phyloP scores from a whole-genome alignment of 1,140 invertebrate species.

The Heliconius himera region DNA sequence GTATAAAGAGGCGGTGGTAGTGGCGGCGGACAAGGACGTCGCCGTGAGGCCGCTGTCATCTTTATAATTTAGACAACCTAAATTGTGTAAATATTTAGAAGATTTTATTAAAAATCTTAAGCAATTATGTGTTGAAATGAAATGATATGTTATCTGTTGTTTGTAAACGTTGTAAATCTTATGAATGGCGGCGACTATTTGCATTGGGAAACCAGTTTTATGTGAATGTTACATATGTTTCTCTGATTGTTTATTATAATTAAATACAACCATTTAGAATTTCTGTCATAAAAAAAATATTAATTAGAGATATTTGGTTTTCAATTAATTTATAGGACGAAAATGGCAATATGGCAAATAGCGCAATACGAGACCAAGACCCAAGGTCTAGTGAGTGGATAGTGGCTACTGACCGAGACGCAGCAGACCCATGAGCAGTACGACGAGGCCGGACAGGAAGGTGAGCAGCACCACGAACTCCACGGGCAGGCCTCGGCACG shows the following conservation, averaged over 20 bases:
- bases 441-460: conserved; percentile 90
- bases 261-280: neutral
- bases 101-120: conserved; percentile 5
- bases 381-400: neutral
- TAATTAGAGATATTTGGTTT: neutral
- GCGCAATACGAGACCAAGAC: neutral
- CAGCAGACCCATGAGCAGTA: conserved; percentile 90
- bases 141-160: conserved; percentile 27
- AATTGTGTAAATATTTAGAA: conserved; percentile 22
- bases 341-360: neutral
- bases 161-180: neutral
- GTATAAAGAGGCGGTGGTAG: neutral
- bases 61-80: conserved; percentile 21
- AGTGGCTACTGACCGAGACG: conserved; percentile 85
- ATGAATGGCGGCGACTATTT: conserved; percentile 12
- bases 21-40: neutral
- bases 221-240: neutral
- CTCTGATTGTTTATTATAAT: neutral
- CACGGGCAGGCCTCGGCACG: conserved; percentile 85
- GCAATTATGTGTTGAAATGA: conserved; percentile 11
- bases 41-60: conserved; percentile 16
- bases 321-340: neutral
- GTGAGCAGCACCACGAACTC: conserved; percentile 91
- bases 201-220: conserved; percentile 1
- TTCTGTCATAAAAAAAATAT: neutral